Evolutionary conservation across 2,888 invertebrate genomes (phyloP), one percentile per base, ranked within the genome.

Genomic region (Nymphalis c-album): DNA sequence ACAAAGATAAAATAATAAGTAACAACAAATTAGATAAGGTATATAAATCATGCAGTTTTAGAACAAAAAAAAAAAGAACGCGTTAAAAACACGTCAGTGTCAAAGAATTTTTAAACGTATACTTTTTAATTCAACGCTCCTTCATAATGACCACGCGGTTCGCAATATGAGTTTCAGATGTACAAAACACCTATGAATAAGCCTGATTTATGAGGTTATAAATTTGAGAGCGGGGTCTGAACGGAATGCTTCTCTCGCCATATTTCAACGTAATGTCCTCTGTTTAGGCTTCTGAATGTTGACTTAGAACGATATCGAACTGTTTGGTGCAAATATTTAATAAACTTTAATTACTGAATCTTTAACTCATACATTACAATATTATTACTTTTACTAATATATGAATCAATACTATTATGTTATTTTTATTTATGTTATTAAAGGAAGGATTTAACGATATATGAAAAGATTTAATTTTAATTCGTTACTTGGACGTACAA

Each of bases 221-320:
- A 84, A 85, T 85, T 82, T 78, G 76, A 67, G 69, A 73, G 63
- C 76, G 77, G 77, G 75, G 75, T 79, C 80, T 77, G 75, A 75
- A 76, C 80, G 78, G 81, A 83, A 81, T 80, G 83, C 76, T 80
- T 76, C 81, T 78, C 79, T 71, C 76, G 80, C 77, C 78, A 76
- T 84, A 83, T 84, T 80, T 84, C 83, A 84, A 77, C 78, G 79
- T 84, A 83, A 84, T 83, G 82, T 80, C 78, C 73, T 75, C 71
- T 79, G 80, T 80, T 80, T 82, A 78, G 80, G 78, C 79, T 76
- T 67, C 72, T 74, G 74, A 70, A 66, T 74, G 71, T 73, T 74
- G 72, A 74, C 74, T 74, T 74, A 70, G 68, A 69, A 71, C 69
- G 61, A 62, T 68, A 70, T 67, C 69, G 70, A 68, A 67, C 63